Percentiles rank a stretch among this genome's conserved stretches.
phyloP scores from a whole-genome alignment of 2,888 invertebrate species.

The Boloria euphrosyne region DNA sequence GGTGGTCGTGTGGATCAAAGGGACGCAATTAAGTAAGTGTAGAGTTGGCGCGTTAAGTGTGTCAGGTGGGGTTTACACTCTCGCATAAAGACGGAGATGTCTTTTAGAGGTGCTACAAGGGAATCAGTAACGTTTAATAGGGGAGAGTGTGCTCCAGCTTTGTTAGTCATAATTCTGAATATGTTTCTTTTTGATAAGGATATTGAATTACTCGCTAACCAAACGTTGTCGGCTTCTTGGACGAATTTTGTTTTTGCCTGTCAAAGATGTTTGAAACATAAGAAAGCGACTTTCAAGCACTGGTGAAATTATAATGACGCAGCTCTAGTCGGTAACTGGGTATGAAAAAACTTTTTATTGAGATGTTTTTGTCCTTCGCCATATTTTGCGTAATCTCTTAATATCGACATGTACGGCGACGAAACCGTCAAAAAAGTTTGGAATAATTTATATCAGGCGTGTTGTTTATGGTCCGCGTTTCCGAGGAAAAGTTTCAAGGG shows the following conservation, averaged over 20 bases:
- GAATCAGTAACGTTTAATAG: neutral
- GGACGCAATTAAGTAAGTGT: constrained; percentile 22
- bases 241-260: neutral
- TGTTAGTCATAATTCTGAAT: neutral
- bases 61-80: constrained; percentile 16
- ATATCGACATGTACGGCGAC: constrained; percentile 31
- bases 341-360: constrained; percentile 32
- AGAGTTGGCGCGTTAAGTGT: constrained; percentile 23
- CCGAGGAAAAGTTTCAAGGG: constrained; percentile 25
- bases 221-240: neutral
- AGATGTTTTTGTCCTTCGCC: constrained; percentile 29
- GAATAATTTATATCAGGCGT: constrained; percentile 34
- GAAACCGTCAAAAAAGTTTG: constrained; percentile 26
- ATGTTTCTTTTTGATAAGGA: neutral
- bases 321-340: constrained; percentile 12
- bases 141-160: neutral
- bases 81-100: neutral
- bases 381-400: constrained; percentile 36
- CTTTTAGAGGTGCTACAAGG: constrained; percentile 2
- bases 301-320: constrained; percentile 4
- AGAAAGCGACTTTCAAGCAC: neutral
- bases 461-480: constrained; percentile 31
- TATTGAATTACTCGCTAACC: neutral
- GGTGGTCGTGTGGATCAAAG: constrained; percentile 17
- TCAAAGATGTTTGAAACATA: neutral